Evolutionary conservation across 2,797 vertebrate genomes (phyloP).

Genomic region (Phataginus tricuspis): DNA sequence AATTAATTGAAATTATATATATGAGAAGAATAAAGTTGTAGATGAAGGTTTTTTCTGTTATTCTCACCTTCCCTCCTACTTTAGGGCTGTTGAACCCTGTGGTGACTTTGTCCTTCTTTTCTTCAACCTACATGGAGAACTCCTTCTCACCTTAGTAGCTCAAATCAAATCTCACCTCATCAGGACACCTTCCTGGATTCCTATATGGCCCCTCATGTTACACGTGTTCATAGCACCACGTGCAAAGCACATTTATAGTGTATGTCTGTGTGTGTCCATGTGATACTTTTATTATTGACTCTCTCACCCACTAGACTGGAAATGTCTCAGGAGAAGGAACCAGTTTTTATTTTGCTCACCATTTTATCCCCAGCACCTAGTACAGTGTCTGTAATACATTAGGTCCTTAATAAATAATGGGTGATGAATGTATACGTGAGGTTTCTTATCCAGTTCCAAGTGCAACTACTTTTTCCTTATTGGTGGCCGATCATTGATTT

Average conservation of each 20-base stretch:
- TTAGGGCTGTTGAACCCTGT: not conserved
- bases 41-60: not conserved
- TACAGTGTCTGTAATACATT: not conserved
- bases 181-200: not conserved
- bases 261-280: not conserved
- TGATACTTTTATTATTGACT: not conserved
- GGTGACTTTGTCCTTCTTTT: too few species aligned
- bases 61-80: not conserved
- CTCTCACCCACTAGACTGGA: not conserved
- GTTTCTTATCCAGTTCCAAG: not conserved
- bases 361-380: not conserved
- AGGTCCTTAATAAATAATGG: not conserved
- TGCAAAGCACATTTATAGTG: not conserved
- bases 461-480: not conserved
- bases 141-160: not conserved
- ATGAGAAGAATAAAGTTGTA: not conserved
- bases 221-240: not conserved
- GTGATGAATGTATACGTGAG: not conserved
- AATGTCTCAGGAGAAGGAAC: not conserved
- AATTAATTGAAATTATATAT: not conserved
- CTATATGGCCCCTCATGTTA: not conserved
- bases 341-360: not conserved
- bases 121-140: too few species aligned
- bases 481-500: constrained; percentile 1
- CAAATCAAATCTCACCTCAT: not conserved